phyloP scores from a whole-genome alignment of 92 coral and sea anemone species.

The Pocillopora grandis region DNA sequence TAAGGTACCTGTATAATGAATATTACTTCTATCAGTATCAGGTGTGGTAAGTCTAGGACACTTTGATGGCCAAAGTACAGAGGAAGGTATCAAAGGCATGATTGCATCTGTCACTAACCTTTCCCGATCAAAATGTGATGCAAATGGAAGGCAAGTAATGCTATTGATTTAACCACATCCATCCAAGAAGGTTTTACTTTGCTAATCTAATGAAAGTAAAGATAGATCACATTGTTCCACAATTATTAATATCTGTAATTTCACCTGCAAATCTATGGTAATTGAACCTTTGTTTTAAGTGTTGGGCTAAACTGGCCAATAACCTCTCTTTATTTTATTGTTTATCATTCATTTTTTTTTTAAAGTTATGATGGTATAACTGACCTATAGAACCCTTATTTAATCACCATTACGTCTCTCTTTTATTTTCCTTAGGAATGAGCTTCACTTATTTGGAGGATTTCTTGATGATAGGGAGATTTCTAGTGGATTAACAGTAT shows the following conservation, averaged over 20 bases:
- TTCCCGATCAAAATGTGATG: neutral
- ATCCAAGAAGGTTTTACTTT: too few relatives aligned
- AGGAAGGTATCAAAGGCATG: constrained; percentile 65
- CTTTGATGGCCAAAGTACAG: constrained; percentile 71
- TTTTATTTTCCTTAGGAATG: constrained; percentile 53
- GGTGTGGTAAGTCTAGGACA: constrained; percentile 81
- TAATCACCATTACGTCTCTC: neutral
- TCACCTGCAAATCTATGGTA: too few relatives aligned
- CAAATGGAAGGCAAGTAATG: constrained; percentile 6
- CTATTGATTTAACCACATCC: too few relatives aligned
- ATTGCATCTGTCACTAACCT: constrained; percentile 24
- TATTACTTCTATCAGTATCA: constrained; percentile 43
- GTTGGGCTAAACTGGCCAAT: too few relatives aligned
- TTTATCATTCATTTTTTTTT: too few relatives aligned
- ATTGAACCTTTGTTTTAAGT: too few relatives aligned
- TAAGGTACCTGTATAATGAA: neutral
- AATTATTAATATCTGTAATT: too few relatives aligned
- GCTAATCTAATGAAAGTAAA: too few relatives aligned
- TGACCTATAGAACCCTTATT: too few relatives aligned
- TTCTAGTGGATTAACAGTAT: constrained; percentile 56
- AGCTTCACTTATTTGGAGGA: constrained; percentile 84
- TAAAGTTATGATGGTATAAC: too few relatives aligned
- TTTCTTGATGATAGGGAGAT: constrained; percentile 66
- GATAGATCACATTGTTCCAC: too few relatives aligned
- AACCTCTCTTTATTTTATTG: too few relatives aligned